A percentile compares a stretch with the other conserved stretches of the same genome.
Evolutionary conservation across 2,797 vertebrate species (phyloP).

Genomic region (Borostomias antarcticus): DNA sequence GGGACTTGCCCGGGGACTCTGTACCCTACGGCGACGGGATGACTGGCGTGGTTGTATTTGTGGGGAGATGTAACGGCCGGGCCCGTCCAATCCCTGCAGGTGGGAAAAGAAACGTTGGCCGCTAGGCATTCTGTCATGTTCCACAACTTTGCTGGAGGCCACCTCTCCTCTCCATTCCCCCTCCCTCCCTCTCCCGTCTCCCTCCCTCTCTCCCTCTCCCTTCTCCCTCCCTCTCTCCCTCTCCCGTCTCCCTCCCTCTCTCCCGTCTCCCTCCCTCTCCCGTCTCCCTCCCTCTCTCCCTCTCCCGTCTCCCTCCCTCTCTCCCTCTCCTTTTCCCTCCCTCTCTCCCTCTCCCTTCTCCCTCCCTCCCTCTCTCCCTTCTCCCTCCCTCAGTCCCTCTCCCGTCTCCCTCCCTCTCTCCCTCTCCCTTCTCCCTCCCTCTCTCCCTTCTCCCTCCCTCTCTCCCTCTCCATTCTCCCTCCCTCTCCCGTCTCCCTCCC

Average conservation of each 20-base stretch:
- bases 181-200: background rate
- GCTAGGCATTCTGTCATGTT: background rate
- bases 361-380: background rate
- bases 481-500: too few relatives aligned
- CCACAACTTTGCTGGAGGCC: background rate
- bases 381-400: background rate
- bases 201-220: background rate
- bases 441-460: background rate
- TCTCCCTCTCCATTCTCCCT: too few relatives aligned
- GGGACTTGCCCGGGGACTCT: background rate
- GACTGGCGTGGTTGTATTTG: background rate
- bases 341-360: background rate
- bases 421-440: background rate
- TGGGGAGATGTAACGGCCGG: background rate
- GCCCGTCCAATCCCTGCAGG: background rate
- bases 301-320: background rate
- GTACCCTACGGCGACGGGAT: background rate
- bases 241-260: background rate
- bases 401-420: background rate
- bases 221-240: background rate
- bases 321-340: conserved; percentile 1
- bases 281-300: background rate
- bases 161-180: background rate
- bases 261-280: background rate
- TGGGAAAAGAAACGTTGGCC: background rate